Base-by-base conservation (phyloP, 1,140 invertebrate species). In the Hyphantria cunea region DNA sequence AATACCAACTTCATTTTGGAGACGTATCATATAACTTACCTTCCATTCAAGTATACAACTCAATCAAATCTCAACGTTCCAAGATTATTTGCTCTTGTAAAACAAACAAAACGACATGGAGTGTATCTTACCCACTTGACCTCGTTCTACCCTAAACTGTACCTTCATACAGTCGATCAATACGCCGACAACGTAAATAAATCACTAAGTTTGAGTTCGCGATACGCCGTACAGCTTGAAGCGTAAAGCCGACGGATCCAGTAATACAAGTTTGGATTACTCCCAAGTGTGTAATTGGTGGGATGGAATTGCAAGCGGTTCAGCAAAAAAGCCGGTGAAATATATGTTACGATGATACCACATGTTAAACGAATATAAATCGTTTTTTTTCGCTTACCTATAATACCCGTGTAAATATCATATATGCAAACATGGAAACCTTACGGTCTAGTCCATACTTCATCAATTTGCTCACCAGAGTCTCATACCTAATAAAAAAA, bases 171-270 rank as follows among this genome's bases (percentile, higher is more conserved):
- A 68, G 61, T 59, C 74, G 77, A 84, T 85, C 80, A 72, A 84
- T 84, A 83, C 70, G 54, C 44, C 67, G 63, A 54, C 69, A 76
- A 74, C 74, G 78, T 84, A 85, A 84, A 85, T 80, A 87, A 85
- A 87, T 87, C 80, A 82, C 70, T 67, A 74, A 78, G 66, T 79
- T 74, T 64, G 71, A 75, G 58, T 69, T 68, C 62, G 54, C 63
- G 58, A 72, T 66, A 66, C 58, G 64, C 60, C 54, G 37, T 12
- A 47, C 50, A 33, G 31, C 63, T 51, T 63, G 62, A 58, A 60
- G 31, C 12, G n/a, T 44, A 47, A 10, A 54, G 48, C 41, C 48
- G 50, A 65, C 65, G 58, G 52, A 64, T 42, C 17, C 56, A 60
- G 56, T 60, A 60, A 34, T 34, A 39, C 47, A 60, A 60, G 13